These are phyloP conservation scores for Nyctibius grandis DNA, from an alignment of 2,797 vertebrate species.

Conservation along the genomic window DNA sequence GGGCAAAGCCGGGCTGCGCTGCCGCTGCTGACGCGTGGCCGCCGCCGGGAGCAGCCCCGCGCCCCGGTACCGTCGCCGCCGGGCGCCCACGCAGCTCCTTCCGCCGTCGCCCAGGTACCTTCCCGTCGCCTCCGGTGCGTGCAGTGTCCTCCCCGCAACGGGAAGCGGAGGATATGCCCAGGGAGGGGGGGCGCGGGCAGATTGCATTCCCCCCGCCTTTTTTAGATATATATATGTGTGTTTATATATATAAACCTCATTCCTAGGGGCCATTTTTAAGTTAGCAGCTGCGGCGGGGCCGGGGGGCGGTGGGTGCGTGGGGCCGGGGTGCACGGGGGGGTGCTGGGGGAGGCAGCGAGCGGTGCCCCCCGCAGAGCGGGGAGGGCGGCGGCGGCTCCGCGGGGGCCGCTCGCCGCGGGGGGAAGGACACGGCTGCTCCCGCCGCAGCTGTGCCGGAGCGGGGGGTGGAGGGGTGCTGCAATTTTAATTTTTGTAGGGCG, in stretches of 20 bases:
- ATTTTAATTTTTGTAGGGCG: background rate
- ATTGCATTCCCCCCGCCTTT: background rate
- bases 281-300: background rate
- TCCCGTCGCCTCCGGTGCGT: background rate
- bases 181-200: too few species aligned
- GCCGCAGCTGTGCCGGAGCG: background rate
- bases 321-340: background rate
- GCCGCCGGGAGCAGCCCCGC: background rate
- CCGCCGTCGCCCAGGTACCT: too few species aligned
- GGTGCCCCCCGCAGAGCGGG: background rate
- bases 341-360: background rate
- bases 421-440: background rate
- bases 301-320: background rate
- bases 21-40: conserved; percentile 39
- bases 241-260: background rate
- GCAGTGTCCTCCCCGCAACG: background rate
- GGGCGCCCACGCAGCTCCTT: background rate
- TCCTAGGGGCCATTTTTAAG: conserved; percentile 68
- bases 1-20: conserved; percentile 40
- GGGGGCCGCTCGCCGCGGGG: background rate
- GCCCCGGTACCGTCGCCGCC: background rate
- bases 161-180: background rate
- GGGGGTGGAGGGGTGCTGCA: background rate
- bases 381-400: background rate
- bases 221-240: background rate